Base-by-base conservation (phyloP, 2,888 invertebrate species). In the Harpalus rufipes region DNA sequence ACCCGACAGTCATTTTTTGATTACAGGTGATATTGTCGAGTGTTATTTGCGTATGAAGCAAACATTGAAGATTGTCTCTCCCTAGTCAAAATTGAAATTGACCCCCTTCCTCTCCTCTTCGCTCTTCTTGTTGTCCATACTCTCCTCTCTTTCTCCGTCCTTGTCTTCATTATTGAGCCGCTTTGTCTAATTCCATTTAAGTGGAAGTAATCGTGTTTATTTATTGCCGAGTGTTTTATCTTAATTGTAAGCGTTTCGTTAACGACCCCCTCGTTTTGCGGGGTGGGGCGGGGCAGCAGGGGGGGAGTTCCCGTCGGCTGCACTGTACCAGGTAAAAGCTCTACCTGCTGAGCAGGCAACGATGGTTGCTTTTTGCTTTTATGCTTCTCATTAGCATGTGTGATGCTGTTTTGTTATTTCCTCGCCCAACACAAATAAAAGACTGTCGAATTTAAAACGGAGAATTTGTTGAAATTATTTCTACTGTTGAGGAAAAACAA, bases 181-280 rank as follows among this genome's bases (percentile, higher is more conserved):
- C 65, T 84, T 84, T 84, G 84, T 84, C 84, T 84, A 84, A 84
- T 84, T 84, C 84, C 78, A 84, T 84, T 84, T 84, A 84, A 84
- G 84, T 84, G 78, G 84, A 84, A 84, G 84, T 84, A 84, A 84
- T 84, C 84, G 84, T 84, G 84, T 78, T 84, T 84, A 84, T 84
- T 84, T 84, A 84, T 84, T 84, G 84, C 63, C 78, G 25, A 78
- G 65, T 78, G 84, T 84, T 84, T 84, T 84, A 84, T 84, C 84
- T 84, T 84, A 84, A 84, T 84, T 78, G 84, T 84, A 65, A 63
- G 63, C 78, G 74, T 74, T 83, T 83, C 56, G 74, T 72, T 83
- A 83, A 83, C 83, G 83, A 83, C 39, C 61, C 59, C n/a, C 18
- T 39, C 21, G 41, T n/a, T 16, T 32, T 32, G 32, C 32, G 32